Base-by-base conservation (phyloP, 2,888 invertebrate genomes). In the Tiphia femorata region DNA sequence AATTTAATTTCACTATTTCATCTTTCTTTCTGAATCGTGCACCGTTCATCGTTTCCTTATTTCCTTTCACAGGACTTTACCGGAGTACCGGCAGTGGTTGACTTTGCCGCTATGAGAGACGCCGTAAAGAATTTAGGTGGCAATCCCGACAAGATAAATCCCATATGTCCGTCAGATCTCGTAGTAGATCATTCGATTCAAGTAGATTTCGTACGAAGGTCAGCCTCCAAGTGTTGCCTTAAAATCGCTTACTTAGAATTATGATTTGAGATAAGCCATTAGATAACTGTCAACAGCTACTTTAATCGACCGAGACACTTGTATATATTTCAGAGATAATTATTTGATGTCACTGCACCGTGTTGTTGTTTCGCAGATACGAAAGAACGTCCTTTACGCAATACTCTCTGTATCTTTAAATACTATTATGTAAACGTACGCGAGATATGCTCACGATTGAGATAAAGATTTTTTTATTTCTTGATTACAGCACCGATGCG, bases 131-230 rank as follows among this genome's bases (percentile, higher is more conserved):
- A 87, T 17, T 85, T 98, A 3, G 93, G 93, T 0, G 97, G 97
- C 0, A 88, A 98, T 85, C 94, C 97, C 0, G 88, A 95, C 70
- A 93, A 92, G 82, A 98, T 99, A 76, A 98, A 99, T 86, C 98
- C 98, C 0, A 91, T 95, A 54, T 98, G 98, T 77, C 98, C 98
- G 0, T 96, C 97, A 0, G 98, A 99, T 85, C 87, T 99, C 67
- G 98, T 99, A 35, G 97, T 99, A 52, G 99, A 99, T 84, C 98
- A 99, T 81, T 98, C 98, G 0, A 93, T 99, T 41, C 98, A 98
- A 85, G 98, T 97, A 21, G 98, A 99, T 85, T 96, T 95, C 81
- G 89, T 91, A 2, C 87, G 94, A 81, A 85, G 86, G 91, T 92
- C 85, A 84, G 82, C 65, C 49, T 48, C 38, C 37, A 27, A 55